Evolutionary conservation across 2,113 vertebrate genomes (phyloP).

Genomic region (Cisticola juncidis): DNA sequence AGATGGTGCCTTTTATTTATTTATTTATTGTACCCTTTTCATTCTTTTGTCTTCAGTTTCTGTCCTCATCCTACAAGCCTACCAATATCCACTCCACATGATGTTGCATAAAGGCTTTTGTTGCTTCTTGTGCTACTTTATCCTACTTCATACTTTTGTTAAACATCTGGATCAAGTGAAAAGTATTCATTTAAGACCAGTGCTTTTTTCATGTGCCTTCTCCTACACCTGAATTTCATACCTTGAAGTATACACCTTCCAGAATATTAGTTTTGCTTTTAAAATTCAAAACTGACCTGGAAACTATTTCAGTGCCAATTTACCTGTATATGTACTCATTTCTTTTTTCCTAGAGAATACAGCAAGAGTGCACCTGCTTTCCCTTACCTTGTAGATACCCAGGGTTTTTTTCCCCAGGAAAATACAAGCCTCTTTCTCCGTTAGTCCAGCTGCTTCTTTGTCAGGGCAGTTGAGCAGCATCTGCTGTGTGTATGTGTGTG

Average conservation of each 20-base stretch:
- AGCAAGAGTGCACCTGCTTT: neutral
- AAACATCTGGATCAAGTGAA: neutral
- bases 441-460: neutral
- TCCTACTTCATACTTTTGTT: neutral
- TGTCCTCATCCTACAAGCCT: neutral
- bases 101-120: neutral
- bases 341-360: neutral
- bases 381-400: neutral
- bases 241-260: neutral
- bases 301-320: neutral
- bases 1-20: neutral
- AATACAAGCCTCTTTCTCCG: neutral
- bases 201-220: neutral
- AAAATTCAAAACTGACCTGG: neutral
- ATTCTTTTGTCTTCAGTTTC: neutral
- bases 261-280: neutral
- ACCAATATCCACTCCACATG: neutral
- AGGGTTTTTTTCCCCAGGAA: neutral
- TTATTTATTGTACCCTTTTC: neutral
- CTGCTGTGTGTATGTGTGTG: neutral
- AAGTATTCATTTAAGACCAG: neutral
- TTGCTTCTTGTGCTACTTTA: neutral
- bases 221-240: neutral
- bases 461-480: neutral
- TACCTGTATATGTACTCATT: neutral